Evolutionary conservation across 2,797 vertebrate species (phyloP), one percentile per base, ranked within the genome.

Genomic region (Zalophus californianus): DNA sequence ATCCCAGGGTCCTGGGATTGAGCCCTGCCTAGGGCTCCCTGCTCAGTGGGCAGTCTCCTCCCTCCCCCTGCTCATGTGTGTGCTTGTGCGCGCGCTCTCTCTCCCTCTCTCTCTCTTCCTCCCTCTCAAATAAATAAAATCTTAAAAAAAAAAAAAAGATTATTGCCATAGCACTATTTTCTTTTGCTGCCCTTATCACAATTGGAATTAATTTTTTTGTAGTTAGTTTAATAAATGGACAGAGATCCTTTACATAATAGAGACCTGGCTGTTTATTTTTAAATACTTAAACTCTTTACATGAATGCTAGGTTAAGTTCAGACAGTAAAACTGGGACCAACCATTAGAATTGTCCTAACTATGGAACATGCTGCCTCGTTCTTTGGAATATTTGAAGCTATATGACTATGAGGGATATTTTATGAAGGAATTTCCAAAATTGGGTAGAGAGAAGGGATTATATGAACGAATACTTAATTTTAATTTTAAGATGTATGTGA

Each of bases 391-490:
- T 4, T 35, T 80, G n/a, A 89, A 41, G 32, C 89, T 68, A 0
- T 54, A 3, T 89, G 73, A 58, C 56, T 84, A 5, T 80, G 35
- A 82, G 41, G 27, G 50, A 70, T 70, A 52, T 27, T 54, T 84
- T 80, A 15, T 41, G 13, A 58, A 90, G 9, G 13, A 21, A 58
- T 91, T 94, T 66, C n/a, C 78, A 58, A 58, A 52, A 20, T 62
- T 66, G 56, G 5, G 18, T 79, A 80, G 16, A 60, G 25, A 83
- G 25, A 85, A 12, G 60, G 7, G 44, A 44, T 68, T 62, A 23
- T 73, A 68, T 89, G n/a, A 92, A 89, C 35, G 75, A 88, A 54
- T 41, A 44, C 56, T 91, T 78, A 35, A 62, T 83, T 75, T 80
- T 92, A 66, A 82, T 75, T 70, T 79, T 85, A 80, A 91, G 72